phyloP scores from a whole-genome alignment of 2,113 vertebrate genomes.

The Rallus limicola region DNA sequence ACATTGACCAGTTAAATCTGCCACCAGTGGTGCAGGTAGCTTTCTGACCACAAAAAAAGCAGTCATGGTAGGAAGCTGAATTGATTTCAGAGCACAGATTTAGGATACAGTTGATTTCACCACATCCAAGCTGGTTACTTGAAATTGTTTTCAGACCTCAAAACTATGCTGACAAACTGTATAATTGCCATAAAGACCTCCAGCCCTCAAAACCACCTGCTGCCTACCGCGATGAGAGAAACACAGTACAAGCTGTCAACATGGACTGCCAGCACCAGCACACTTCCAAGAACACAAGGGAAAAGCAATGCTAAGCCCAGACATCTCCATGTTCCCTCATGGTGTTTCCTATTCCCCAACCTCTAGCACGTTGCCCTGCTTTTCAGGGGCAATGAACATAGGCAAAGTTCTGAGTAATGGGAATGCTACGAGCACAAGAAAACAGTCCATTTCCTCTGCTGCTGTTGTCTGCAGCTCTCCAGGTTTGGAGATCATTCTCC shows the following conservation, averaged over 20 bases:
- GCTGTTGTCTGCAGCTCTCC: not conserved
- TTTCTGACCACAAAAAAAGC: not conserved
- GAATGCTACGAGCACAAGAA: not conserved
- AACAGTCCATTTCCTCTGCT: not conserved
- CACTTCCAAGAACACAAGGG: not conserved
- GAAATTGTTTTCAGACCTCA: not conserved
- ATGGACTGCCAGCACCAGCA: accelerated
- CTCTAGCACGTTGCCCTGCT: not conserved
- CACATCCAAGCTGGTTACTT: not conserved
- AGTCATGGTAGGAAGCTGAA: not conserved
- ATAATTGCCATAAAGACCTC: not conserved
- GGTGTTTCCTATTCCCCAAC: not conserved
- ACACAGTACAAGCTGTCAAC: not conserved
- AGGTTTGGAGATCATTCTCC: not conserved
- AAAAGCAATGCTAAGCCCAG: not conserved
- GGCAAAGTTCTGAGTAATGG: not conserved
- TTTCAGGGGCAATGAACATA: not conserved
- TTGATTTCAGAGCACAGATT: not conserved
- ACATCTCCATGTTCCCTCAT: not conserved
- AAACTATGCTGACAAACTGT: not conserved
- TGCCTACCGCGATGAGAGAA: not conserved
- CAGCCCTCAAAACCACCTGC: not conserved
- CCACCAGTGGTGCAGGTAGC: not conserved
- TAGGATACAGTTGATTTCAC: not conserved
- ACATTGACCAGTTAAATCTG: not conserved